Evolutionary conservation across 2,113 vertebrate genomes (phyloP), one percentile per base, ranked within the genome.

Genomic region (Puffinus mauretanicus): DNA sequence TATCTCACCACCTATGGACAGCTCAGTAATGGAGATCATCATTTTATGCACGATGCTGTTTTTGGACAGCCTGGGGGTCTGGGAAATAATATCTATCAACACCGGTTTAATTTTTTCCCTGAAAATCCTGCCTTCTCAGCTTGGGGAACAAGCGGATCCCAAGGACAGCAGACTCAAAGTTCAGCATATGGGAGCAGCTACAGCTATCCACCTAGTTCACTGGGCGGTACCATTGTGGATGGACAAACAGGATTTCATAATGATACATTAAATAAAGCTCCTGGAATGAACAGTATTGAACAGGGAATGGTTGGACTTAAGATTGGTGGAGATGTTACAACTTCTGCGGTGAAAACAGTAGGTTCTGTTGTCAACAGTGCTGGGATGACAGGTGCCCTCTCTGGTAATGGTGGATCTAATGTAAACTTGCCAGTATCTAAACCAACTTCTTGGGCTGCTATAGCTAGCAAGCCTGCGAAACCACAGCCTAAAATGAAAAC

Each of bases 291-390:
- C 97, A 99, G 99, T 97, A 98, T 99, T 88, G 99, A 99, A 27
- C 99, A 99, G 96, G 99, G 99, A 64, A 99, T 99, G 99, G 98
- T 99, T 42, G 99, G 99, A 93, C 98, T 99, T 89, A 99, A 99
- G 98, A 98, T 99, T 2, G 99, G 99, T 38, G 99, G 98, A 55
- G 99, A 99, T 16, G 98, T 99, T 71, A 98, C 98, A 26, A 97
- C 98, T 52, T 98, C 99, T 9, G 98, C 98, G 0, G 98, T 99
- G 90, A 99, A 99, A 97, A 98, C 99, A 2, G 99, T 99, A 85
- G 99, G 99, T 47, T 99, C 99, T 34, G 99, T 99, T 42, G 99
- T 99, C 47, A 99, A 98, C 86, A 99, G 99, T 36, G 98, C 98
- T 1, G 98, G 98, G 4, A 98, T 99, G 97, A 96, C 98, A 5